phyloP scores from a whole-genome alignment of 2,797 vertebrate genomes.

The Chrosomus eos region DNA sequence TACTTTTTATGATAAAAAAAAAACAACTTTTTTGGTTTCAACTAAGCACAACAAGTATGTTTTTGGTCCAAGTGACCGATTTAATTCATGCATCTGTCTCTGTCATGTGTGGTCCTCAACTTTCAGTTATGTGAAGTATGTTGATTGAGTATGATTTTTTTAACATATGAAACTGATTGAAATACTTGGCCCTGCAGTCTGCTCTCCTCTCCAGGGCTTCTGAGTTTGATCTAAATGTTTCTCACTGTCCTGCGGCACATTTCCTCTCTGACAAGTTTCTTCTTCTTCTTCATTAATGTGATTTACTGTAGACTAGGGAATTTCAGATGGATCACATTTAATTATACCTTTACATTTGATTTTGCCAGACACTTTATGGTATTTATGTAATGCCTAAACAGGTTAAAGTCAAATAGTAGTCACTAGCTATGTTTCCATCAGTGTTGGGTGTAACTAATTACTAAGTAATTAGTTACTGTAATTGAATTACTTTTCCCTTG shows the following conservation, averaged over 20 bases:
- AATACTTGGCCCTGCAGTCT: background rate
- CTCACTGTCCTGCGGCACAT: conserved; percentile 6
- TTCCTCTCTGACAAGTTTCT: conserved; percentile 18
- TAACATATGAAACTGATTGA: background rate
- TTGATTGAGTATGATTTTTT: background rate
- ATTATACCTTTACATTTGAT: background rate
- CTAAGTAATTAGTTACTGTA: too few species aligned
- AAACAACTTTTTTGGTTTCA: background rate
- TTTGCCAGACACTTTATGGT: background rate
- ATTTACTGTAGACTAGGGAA: conserved; percentile 34
- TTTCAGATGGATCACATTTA: background rate
- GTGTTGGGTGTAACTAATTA: too few species aligned
- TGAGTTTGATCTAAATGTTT: conserved; percentile 21
- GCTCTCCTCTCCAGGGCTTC: background rate
- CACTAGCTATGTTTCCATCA: too few species aligned
- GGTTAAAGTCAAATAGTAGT: background rate
- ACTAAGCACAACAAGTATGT: background rate
- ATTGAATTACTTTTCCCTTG: too few species aligned
- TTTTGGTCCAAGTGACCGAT: background rate
- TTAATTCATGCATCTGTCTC: background rate
- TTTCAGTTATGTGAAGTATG: background rate
- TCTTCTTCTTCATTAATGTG: conserved; percentile 26
- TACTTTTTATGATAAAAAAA: background rate
- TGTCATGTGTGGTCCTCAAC: background rate
- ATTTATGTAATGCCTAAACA: background rate